Base-by-base conservation (phyloP, 2,888 invertebrate genomes). In the Acronicta alni region DNA sequence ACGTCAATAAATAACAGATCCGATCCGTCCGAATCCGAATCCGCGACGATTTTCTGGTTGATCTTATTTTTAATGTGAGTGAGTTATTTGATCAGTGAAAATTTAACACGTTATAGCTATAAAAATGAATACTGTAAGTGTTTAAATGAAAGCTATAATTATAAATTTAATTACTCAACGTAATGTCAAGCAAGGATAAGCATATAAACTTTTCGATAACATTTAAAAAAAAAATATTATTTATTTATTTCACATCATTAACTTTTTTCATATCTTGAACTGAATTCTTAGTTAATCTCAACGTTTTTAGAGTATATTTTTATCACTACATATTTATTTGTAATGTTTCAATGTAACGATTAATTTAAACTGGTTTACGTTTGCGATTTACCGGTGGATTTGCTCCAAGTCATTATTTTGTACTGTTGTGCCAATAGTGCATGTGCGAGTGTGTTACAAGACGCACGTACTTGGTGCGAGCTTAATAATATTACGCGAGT, bases 151-250 rank as follows among this genome's bases (percentile, higher is more conserved):
- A 6, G 35, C 35, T 35, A n/a, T 12, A 2, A 35, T 10, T 2
- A 2, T 32, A 32, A 14, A 43, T n/a, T 15, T 26, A 43, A 15
- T 6, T 3, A 20, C 12, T 9, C 9, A 2, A 12, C 7, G 1
- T 47, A 55, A 46, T 42, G 42, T 72, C 61, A 72, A 72, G 72
- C 61, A 72, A 72, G 72, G 72, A 68, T 65, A 72, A 7, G 42
- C 49, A 43, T 16, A 15, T 72, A 72, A 72, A 72, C 72, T 68
- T 45, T 48, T 12, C 37, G 38, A 46, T 60, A 8, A n/a, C n/a
- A n/a, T 35, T n/a, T 1, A 35, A 0, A 1, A n/a, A n/a, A 35
- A 2, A 6, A 6, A 6, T 0, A 3, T 5, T n/a, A n/a, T n/a
- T 6, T n/a, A 35, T n/a, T 35, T 35, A n/a, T n/a, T 35, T 35